Percentiles rank a stretch among this genome's conserved stretches.
These are phyloP conservation scores for Psococerastis gibbosa DNA, from an alignment of 2,888 invertebrate genomes.

Conservation along the genomic window DNA sequence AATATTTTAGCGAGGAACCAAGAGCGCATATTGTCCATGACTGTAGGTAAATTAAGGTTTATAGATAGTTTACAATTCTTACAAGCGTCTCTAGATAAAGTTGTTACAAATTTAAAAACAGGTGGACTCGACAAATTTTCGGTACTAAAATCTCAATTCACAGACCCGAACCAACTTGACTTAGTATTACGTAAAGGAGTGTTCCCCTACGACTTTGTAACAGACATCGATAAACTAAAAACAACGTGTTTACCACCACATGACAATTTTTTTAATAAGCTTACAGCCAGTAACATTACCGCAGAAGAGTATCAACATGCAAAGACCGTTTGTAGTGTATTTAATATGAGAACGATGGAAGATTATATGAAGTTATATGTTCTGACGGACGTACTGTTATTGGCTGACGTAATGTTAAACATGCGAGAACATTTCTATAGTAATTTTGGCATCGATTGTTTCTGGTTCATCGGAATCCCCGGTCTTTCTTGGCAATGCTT, in stretches of 20 bases:
- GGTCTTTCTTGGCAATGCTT: neutral
- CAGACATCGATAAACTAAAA: neutral
- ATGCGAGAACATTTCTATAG: neutral
- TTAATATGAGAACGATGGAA: neutral
- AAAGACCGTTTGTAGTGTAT: neutral
- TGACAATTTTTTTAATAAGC: constrained; percentile 3
- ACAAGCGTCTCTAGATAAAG: neutral
- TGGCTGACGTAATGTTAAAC: neutral
- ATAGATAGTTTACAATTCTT: neutral
- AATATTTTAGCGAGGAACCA: neutral
- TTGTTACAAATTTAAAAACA: neutral
- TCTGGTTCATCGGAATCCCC: neutral
- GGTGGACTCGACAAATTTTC: neutral
- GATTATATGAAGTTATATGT: neutral
- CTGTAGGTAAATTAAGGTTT: neutral
- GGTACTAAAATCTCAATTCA: neutral
- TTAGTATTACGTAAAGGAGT: constrained; percentile 7
- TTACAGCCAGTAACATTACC: neutral
- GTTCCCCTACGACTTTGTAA: constrained; percentile 9
- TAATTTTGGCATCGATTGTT: neutral
- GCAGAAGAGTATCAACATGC: constrained; percentile 8
- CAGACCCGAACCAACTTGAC: neutral
- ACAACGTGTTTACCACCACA: constrained; percentile 1
- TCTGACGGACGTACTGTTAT: neutral
- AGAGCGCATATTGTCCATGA: neutral